Base-by-base conservation (phyloP, 2,113 vertebrate species). In the Cyanocitta stelleri region DNA sequence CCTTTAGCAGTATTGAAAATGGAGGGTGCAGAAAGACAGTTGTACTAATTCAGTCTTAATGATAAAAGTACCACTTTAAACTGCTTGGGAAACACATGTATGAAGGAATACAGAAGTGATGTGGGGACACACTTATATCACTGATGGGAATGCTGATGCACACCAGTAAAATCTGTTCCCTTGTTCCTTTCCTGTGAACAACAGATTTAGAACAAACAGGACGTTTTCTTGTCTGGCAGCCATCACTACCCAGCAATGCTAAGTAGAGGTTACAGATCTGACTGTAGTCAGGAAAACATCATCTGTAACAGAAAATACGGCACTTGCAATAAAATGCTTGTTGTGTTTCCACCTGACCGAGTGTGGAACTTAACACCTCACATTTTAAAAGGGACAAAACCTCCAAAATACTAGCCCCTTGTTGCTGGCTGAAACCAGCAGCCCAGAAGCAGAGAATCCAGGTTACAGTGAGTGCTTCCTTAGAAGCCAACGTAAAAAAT, bases 31-130 rank as follows among this genome's bases (percentile, higher is more conserved):
- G 66, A 48, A 74, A 67, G 23, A 62, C 61, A 81, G 55, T 18
- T 79, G 62, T 18, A 72, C 52, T 41, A 41, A 74, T 8, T 13
- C 32, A 88, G 19, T 21, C 46, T 67, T 39, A 48, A 49, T 3
- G 19, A 66, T 5, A 46, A 16, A 91, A 91, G 23, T 17, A 55
- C 7, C 20, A 39, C 35, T 67, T 85, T 3, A 59, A 81, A 62
- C 30, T 32, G 29, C 1, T 1, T 43, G 35, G 54, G 44, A 84
- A 83, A 44, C 1, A 2, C 2, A 1, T 17, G 8, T 8, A 26
- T 3, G 46, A 69, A 73, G 63, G 41, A 88, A 46, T 10, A 43
- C 5, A 71, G 51, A 68, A 87, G 30, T 9, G 51, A 72, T 35
- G 29, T 30, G 26, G 56, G 30, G 61, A 63, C 33, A 72, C 20